Percentiles rank a stretch among this genome's conserved stretches.
These are phyloP conservation scores for Drosophila mimetica DNA, from an alignment of 2,888 invertebrate species.

Conservation along the genomic window DNA sequence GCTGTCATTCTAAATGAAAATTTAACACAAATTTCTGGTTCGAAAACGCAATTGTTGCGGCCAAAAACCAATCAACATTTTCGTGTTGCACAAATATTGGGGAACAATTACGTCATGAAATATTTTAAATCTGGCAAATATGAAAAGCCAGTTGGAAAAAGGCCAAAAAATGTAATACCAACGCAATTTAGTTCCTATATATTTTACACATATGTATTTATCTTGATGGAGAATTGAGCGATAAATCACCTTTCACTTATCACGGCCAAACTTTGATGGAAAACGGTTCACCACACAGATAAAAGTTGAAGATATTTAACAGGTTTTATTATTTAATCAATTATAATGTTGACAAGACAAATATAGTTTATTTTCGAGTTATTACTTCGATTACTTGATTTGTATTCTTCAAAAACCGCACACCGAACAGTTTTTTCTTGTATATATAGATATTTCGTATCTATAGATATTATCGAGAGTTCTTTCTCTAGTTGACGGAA, in stretches of 20 bases:
- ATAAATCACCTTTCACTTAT: constrained; percentile 45
- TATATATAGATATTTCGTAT: constrained; percentile 24
- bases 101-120: constrained; percentile 39
- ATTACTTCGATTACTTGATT: neutral
- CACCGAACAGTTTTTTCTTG: constrained; percentile 1
- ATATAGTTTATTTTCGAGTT: neutral
- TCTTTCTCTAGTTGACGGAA: constrained; percentile 8
- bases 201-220: constrained; percentile 12
- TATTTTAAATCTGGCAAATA: constrained; percentile 31
- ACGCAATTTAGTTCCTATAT: constrained; percentile 5
- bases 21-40: neutral
- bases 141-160: constrained; percentile 23
- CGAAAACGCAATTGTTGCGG: constrained; percentile 1
- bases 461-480: constrained; percentile 37
- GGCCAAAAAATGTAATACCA: constrained; percentile 33
- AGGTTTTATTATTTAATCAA: constrained; percentile 2
- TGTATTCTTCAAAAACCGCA: constrained; percentile 9
- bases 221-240: neutral
- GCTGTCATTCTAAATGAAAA: constrained; percentile 7
- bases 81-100: constrained; percentile 6
- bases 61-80: constrained; percentile 5
- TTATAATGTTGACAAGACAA: constrained; percentile 7
- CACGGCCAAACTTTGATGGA: constrained; percentile 27
- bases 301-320: constrained; percentile 3
- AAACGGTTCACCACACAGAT: constrained; percentile 21